Evolutionary conservation across 2,113 vertebrate species (phyloP).

Genomic region (Aphyosemion australe): DNA sequence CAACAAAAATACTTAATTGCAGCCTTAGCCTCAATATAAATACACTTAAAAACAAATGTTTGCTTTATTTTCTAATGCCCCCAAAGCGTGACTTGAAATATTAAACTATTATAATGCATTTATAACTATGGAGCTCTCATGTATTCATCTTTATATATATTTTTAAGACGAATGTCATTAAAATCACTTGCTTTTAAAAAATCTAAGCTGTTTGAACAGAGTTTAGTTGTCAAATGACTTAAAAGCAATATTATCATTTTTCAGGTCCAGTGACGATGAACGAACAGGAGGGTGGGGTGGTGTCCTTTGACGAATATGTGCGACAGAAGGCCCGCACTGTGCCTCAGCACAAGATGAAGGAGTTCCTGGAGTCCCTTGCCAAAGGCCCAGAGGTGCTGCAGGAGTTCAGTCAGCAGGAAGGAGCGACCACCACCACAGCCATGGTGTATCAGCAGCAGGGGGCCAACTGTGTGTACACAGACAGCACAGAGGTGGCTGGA

Average conservation of each 20-base stretch:
- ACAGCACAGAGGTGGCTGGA: conserved; percentile 99
- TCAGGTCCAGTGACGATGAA: conserved; percentile 85
- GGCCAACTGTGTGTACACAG: conserved; percentile 94
- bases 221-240: neutral
- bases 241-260: neutral
- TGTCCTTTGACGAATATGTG: conserved; percentile 99
- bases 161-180: too few species aligned
- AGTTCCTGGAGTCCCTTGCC: conserved; percentile 96
- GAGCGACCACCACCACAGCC: conserved; percentile 79
- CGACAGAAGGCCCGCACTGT: conserved; percentile 95
- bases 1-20: conserved; percentile 12
- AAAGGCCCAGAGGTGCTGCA: conserved; percentile 96
- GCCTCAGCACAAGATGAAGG: conserved; percentile 99
- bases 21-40: conserved; percentile 7
- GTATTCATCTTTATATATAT: too few species aligned
- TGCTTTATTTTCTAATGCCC: neutral
- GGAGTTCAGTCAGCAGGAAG: conserved; percentile 92
- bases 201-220: neutral
- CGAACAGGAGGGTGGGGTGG: conserved; percentile 97
- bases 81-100: neutral
- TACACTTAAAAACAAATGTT: conserved; percentile 21
- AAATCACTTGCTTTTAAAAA: too few species aligned
- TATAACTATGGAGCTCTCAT: neutral
- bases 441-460: conserved; percentile 98
- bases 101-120: neutral